phyloP scores from a whole-genome alignment of 2,113 vertebrate species.

The Neopipo cinnamomea region DNA sequence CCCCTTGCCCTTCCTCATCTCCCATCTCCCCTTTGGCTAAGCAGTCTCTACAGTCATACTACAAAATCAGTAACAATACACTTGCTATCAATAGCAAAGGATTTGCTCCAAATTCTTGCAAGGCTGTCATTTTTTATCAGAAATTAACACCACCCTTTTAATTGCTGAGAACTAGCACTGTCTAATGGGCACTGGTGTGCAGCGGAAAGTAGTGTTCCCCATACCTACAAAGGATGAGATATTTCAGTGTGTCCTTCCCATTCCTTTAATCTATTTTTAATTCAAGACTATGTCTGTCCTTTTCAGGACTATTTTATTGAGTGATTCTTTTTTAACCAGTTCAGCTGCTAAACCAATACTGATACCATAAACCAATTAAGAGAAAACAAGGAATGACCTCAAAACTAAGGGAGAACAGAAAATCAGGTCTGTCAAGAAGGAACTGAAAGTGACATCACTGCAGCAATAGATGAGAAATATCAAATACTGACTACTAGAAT shows the following conservation, averaged over 20 bases:
- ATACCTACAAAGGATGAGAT: not conserved
- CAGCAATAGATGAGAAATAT: not conserved
- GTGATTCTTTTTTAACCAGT: not conserved
- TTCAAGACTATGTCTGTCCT: not conserved
- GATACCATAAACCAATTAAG: not conserved
- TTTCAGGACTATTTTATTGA: not conserved
- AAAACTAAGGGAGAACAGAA: not conserved
- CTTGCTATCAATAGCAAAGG: not conserved
- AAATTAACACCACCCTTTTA: not conserved
- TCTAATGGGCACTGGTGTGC: rapidly evolving
- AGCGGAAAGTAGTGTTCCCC: not conserved
- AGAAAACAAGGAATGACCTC: not conserved
- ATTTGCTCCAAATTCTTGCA: not conserved
- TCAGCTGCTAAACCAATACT: not conserved
- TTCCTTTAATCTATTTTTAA: not conserved
- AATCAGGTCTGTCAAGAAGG: not conserved
- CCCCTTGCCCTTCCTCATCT: not conserved
- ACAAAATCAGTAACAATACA: rapidly evolving
- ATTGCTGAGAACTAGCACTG: not conserved
- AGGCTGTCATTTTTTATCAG: not conserved
- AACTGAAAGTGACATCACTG: rapidly evolving
- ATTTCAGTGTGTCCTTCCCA: not conserved
- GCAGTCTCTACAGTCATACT: rapidly evolving
- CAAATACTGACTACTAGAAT: not conserved
- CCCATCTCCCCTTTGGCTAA: not conserved